Conservation (phyloP, 1,140 invertebrate genomes). For the Dendrolimus punctatus region DNA sequence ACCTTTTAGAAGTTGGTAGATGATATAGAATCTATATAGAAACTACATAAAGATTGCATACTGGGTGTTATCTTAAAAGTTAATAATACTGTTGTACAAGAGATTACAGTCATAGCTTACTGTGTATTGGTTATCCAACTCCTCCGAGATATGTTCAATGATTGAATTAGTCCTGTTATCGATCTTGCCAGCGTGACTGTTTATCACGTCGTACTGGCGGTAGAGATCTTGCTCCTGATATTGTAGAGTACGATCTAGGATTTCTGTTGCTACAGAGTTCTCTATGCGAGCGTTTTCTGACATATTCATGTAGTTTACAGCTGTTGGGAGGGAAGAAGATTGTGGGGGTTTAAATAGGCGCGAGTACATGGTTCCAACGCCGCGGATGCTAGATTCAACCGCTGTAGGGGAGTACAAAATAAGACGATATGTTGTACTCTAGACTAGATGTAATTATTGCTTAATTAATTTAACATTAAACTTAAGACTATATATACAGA, state of each 20-base stretch:
- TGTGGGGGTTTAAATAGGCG: no score
- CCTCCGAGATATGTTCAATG: conserved; percentile 43
- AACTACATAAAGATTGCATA: no score
- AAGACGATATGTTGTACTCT: no score
- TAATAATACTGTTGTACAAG: no score
- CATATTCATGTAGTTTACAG: conserved; percentile 40
- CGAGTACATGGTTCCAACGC: no score
- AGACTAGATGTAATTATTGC: no score
- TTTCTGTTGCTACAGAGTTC: conserved; percentile 42
- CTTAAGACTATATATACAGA: no score
- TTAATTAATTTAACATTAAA: no score
- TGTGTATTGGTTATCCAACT: conserved; percentile 32
- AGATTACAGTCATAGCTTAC: conserved; percentile 8
- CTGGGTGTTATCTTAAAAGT: no score
- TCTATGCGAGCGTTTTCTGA: conserved; percentile 41
- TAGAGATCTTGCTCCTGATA: conserved; percentile 42
- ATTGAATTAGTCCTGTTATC: conserved; percentile 54
- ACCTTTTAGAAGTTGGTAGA: neutral
- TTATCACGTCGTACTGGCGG: conserved; percentile 35
- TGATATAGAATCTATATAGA: neutral
- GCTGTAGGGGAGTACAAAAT: no score
- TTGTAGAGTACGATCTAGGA: conserved; percentile 41
- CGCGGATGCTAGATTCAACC: no score
- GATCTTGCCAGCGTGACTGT: conserved; percentile 38
- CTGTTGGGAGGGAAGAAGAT: conserved; percentile 5